phyloP scores from a whole-genome alignment of 1,140 invertebrate genomes.

The Plectus sambesii region DNA sequence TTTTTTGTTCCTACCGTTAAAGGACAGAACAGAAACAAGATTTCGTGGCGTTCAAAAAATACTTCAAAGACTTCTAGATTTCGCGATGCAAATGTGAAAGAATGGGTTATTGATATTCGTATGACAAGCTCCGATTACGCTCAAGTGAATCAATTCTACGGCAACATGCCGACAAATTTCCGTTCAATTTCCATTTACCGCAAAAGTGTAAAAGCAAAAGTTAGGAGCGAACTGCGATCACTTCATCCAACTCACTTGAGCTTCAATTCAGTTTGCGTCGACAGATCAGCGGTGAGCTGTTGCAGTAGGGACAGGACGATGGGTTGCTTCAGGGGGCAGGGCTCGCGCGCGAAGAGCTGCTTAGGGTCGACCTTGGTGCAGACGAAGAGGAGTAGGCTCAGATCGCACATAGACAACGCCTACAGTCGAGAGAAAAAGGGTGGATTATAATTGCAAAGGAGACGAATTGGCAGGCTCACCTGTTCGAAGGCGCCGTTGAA shows the following conservation, averaged over 20 bases:
- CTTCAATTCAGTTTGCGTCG: slow-evolving; percentile 70
- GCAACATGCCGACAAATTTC: no score
- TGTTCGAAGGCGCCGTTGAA: slow-evolving; percentile 71
- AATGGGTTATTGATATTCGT: no score
- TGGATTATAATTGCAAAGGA: not conserved
- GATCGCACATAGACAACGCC: slow-evolving; percentile 70
- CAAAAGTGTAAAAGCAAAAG: no score
- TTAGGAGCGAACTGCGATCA: no score
- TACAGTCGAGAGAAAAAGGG: slow-evolving; percentile 46
- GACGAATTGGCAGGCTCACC: slow-evolving; percentile 37
- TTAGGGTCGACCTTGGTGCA: slow-evolving; percentile 67
- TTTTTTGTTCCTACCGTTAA: no score
- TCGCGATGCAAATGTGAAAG: no score
- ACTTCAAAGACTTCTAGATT: no score
- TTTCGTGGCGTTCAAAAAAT: no score
- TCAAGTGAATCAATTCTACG: no score
- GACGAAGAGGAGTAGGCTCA: slow-evolving; percentile 67
- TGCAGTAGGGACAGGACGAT: slow-evolving; percentile 80
- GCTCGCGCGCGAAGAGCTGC: slow-evolving; percentile 59
- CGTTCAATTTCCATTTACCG: no score
- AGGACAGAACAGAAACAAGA: no score
- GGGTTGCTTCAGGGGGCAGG: slow-evolving; percentile 64
- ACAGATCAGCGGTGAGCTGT: slow-evolving; percentile 75
- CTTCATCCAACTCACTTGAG: slow-evolving; percentile 64
- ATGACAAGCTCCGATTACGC: no score